Evolutionary conservation across 2,113 vertebrate genomes (phyloP), one percentile per base, ranked within the genome.

Genomic region (Acrocephalus kingi): DNA sequence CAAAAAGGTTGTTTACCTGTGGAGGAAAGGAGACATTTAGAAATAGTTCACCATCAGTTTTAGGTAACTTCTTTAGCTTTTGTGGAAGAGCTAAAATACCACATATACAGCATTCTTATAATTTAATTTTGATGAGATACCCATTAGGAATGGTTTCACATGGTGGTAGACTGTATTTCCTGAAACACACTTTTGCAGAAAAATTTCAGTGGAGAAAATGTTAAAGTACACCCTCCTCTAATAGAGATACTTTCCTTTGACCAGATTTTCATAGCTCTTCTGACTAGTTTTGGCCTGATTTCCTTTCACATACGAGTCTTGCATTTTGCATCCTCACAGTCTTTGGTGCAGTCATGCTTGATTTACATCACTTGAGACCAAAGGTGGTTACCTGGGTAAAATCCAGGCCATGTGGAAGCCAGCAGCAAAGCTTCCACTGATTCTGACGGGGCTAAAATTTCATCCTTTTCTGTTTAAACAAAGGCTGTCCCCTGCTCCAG

Each of bases 321-420:
- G 15, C 11, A 9, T 66, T 68, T 68, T 80, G 33, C 41, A 63
- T 41, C 37, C 33, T 83, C 20, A 30, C 22, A 55, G 72, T 18
- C 87, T 77, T 85, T 28, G 55, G 21, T 54, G 49, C 39, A 85
- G 49, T 76, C n/a, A 13, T 2, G 1, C 17, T 43, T 79, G 55
- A 80, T 93, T 89, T 91, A 89, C 51, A 62, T 33, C 46, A 46
- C 39, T 16, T 37, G 37, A 84, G 84, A 87, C 81, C 71, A 91
- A 90, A 96, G 87, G 67, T 80, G 43, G 41, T 43, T 90, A 59
- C 35, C 76, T 80, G 71, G 72, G 83, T 84, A 89, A 88, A 94
- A 94, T 69, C 66, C 46, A 83, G 90, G 49, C 73, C 37, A 63
- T 8, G 13, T 73, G 52, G 78, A 89, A 94, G 51, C 43, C 5